Base-by-base conservation (phyloP, 2,888 invertebrate genomes). In the Patella caerulea region DNA sequence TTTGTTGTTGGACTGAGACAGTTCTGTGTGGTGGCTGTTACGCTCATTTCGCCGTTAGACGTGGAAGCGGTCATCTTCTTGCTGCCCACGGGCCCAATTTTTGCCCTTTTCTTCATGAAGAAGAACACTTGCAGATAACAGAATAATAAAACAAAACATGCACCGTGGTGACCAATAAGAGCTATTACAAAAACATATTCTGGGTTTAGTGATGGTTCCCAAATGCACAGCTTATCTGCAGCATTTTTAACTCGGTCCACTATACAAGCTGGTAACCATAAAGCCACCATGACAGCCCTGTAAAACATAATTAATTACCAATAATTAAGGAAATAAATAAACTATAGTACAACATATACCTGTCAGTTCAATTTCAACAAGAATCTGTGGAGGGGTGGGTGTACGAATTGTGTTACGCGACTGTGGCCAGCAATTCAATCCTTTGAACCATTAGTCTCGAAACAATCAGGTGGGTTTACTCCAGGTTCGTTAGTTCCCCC, bases 181-280 rank as follows among this genome's bases (percentile, higher is more conserved):
- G 89, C 90, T 2, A 90, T 83, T 70, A 89, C 83, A 34, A 88
- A 80, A n/a, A 90, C 89, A 73, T 88, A 90, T 74, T 88, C 86
- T 3, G 75, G 76, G 84, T 90, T 90, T 55, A 86, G 79, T 11
- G 86, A 85, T 9, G 90, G 90, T 71, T 88, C 88, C 88, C 88
- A 90, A 53, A 86, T 86, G 79, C 90, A 90, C 55, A 83, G 76
- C 72, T 81, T 75, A 2, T 84, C 82, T 3, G 81, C 79, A 53
- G 84, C 80, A 76, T 86, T 81, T 15, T 80, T 81, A 15, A 89
- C 65, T 17, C 90, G 79, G 83, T 90, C 90, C 11, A 79, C 74
- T 17, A 88, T 84, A 73, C 88, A 88, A 1, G 89, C 85, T 15
- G 88, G 87, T 12, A 88, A 84, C 90, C 90, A 90, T 12, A 89